Conservation (phyloP, 2,797 vertebrate species). For the Pangasius krempfi region DNA sequence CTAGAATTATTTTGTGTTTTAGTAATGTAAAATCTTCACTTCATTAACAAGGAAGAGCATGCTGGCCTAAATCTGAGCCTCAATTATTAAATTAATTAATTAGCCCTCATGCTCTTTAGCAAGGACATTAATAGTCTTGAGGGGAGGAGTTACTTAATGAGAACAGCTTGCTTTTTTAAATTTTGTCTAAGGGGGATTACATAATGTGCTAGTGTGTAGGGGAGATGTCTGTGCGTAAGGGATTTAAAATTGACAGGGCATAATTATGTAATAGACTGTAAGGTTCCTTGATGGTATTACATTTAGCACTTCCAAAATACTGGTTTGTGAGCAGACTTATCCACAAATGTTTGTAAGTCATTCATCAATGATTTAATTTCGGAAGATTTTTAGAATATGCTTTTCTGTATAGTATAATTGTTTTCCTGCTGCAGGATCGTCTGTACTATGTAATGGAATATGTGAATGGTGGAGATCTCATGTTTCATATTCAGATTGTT, state of each 20-base stretch:
- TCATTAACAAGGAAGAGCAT: slow-evolving; percentile 54
- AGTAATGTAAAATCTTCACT: slow-evolving; percentile 52
- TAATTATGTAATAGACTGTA: not conserved
- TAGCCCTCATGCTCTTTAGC: slow-evolving; percentile 62
- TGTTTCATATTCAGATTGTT: slow-evolving; percentile 94
- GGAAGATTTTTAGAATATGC: not conserved
- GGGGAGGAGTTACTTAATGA: slow-evolving; percentile 58
- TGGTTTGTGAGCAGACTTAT: not conserved
- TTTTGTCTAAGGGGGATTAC: slow-evolving; percentile 61
- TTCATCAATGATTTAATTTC: not conserved
- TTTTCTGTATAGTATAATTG: not conserved
- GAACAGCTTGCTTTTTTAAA: slow-evolving; percentile 66
- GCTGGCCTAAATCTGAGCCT: slow-evolving; percentile 53
- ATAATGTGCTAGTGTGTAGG: slow-evolving; percentile 39
- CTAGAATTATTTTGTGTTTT: slow-evolving; percentile 35
- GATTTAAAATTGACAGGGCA: slow-evolving; percentile 23
- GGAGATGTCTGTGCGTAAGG: slow-evolving; percentile 41
- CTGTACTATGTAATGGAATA: slow-evolving; percentile 92
- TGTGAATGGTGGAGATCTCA: slow-evolving; percentile 90
- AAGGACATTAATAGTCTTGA: slow-evolving; percentile 62
- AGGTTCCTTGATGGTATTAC: not conserved
- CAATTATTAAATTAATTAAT: slow-evolving; percentile 68
- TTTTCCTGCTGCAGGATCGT: slow-evolving; percentile 69
- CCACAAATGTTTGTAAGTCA: not conserved
- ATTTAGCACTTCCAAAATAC: not conserved